Conservation (phyloP, 2,888 invertebrate genomes). For the Cheilosia soror region DNA sequence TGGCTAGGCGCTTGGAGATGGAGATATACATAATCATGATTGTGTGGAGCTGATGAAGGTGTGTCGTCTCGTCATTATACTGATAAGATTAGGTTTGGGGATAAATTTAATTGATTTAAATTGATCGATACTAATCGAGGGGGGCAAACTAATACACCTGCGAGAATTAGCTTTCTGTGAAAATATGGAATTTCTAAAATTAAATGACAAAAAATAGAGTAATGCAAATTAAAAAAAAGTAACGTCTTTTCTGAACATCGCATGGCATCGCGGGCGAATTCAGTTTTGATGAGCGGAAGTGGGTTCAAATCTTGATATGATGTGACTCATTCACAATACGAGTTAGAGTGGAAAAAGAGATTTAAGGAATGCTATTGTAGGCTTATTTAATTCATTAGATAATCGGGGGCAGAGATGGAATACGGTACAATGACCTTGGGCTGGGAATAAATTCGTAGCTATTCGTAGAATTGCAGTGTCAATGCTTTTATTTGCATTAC, state of each 20-base stretch:
- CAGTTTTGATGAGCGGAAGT: conserved; percentile 31
- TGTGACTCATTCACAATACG: conserved; percentile 63
- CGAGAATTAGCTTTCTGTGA: not conserved
- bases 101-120: conserved; percentile 60
- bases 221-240: no score
- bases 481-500: conserved; percentile 3
- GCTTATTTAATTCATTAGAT: conserved; percentile 54
- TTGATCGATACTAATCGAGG: conserved; percentile 49
- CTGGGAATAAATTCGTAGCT: conserved; percentile 12
- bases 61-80: conserved; percentile 5
- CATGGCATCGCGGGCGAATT: conserved; percentile 31
- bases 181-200: conserved; percentile 3
- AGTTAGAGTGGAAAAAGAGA: conserved; percentile 20
- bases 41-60: conserved; percentile 38
- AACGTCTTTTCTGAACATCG: conserved; percentile 1
- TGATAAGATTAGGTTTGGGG: conserved; percentile 37
- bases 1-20: conserved; percentile 17
- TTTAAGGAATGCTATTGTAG: conserved; percentile 44
- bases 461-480: not conserved
- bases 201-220: conserved; percentile 2
- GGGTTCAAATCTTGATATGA: conserved; percentile 14
- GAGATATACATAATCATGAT: conserved; percentile 23
- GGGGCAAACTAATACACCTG: conserved; percentile 37
- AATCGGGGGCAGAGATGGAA: conserved; percentile 3
- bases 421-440: conserved; percentile 61